These are phyloP conservation scores for Lycophotia porphyrea DNA, from an alignment of 2,888 invertebrate species.

Conservation along the genomic window DNA sequence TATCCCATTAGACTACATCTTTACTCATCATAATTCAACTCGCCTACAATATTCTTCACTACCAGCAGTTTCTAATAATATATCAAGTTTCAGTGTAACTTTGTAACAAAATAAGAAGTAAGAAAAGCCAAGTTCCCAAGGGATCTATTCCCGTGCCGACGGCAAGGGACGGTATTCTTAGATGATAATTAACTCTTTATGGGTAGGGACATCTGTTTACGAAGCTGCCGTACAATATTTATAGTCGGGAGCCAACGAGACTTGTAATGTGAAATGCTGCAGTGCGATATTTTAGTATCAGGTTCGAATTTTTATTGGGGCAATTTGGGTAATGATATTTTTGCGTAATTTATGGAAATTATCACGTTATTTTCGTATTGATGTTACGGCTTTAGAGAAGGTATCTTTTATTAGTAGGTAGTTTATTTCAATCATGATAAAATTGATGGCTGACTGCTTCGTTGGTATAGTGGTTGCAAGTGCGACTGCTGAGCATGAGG, in stretches of 20 bases:
- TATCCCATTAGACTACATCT: constrained; percentile 2
- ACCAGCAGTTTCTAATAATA: constrained; percentile 59
- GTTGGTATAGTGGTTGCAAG: no score
- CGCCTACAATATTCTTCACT: constrained; percentile 37
- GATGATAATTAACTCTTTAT: constrained; percentile 89
- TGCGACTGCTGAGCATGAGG: no score
- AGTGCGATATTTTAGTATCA: constrained; percentile 57
- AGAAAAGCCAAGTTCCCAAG: constrained; percentile 80
- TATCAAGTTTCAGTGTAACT: constrained; percentile 71
- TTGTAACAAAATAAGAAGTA: constrained; percentile 76
- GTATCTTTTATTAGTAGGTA: no score
- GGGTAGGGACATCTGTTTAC: constrained; percentile 86
- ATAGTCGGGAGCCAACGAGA: constrained; percentile 63
- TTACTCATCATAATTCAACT: constrained; percentile 37
- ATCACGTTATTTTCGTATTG: neutral
- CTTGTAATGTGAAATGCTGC: constrained; percentile 55
- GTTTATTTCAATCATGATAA: neutral
- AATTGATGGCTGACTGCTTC: neutral
- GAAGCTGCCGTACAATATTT: constrained; percentile 73
- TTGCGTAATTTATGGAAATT: neutral
- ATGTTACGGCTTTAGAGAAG: neutral
- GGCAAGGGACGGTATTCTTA: constrained; percentile 82
- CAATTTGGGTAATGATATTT: neutral
- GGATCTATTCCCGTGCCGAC: constrained; percentile 80
- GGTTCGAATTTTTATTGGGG: constrained; percentile 34